Percentiles rank a stretch among this genome's conserved stretches.
Evolutionary conservation across 2,113 vertebrate species (phyloP).

Genomic region (Axis porcinus): DNA sequence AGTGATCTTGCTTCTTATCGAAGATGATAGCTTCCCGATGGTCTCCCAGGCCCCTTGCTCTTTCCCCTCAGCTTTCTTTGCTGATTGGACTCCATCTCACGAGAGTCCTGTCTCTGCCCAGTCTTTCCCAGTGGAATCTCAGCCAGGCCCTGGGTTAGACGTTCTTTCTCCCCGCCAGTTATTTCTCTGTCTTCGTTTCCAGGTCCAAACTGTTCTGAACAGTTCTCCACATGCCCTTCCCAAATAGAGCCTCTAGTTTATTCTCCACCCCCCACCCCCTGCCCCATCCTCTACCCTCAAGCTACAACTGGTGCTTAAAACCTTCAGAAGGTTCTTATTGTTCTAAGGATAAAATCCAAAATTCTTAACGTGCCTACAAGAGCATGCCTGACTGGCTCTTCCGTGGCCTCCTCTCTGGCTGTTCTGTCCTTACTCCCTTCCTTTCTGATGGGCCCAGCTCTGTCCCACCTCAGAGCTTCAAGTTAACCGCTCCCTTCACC

Average conservation of each 20-base stretch:
- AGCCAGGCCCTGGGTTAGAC: neutral
- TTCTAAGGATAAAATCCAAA: neutral
- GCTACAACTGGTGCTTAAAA: neutral
- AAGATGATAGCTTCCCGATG: too few species aligned
- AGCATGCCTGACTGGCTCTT: neutral
- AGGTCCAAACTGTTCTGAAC: neutral
- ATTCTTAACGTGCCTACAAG: neutral
- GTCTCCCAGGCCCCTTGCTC: too few species aligned
- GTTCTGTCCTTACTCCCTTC: neutral
- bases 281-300: neutral
- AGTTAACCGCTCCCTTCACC: neutral
- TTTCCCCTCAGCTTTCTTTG: neutral
- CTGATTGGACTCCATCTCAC: neutral
- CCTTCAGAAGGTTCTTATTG: neutral
- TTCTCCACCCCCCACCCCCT: neutral
- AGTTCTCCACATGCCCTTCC: neutral
- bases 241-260: neutral
- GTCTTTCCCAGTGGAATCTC: neutral
- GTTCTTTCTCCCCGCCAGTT: rapidly evolving
- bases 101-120: neutral
- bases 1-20: rapidly evolving
- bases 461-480: neutral
- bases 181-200: neutral
- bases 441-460: neutral
- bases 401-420: neutral